A percentile compares a stretch with the other conserved stretches of the same genome.
Conservation (phyloP, 2,888 invertebrate genomes). For the Diabrotica balteata region DNA sequence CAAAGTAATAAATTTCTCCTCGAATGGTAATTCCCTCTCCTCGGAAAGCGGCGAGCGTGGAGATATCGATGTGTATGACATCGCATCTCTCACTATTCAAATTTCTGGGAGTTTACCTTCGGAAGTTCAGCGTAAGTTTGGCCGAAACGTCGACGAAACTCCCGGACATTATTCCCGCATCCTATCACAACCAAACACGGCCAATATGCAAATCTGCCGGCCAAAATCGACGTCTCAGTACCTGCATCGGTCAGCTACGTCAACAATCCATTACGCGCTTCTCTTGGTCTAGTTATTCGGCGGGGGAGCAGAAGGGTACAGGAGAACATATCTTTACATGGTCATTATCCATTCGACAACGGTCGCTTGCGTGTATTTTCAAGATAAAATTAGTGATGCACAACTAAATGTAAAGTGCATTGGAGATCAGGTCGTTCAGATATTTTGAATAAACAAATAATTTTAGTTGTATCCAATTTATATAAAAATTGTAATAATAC, state of each 20-base stretch:
- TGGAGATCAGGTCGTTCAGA: no score
- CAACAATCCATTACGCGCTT: conserved; percentile 59
- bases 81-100: conserved; percentile 54
- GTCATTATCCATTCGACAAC: not conserved
- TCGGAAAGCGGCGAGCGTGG: conserved; percentile 19
- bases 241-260: conserved; percentile 61
- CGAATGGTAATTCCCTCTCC: conserved; percentile 48
- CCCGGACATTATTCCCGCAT: conserved; percentile 53
- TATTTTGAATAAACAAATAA: no score
- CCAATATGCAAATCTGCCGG: conserved; percentile 56
- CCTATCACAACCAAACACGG: conserved; percentile 59
- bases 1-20: conserved; percentile 41
- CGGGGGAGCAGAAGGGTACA: conserved; percentile 5
- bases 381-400: no score
- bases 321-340: not conserved
- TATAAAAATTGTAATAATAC: no score
- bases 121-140: conserved; percentile 55
- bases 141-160: conserved; percentile 22
- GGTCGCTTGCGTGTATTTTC: no score
- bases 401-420: no score
- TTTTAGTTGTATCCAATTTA: no score
- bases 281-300: conserved; percentile 43
- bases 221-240: conserved; percentile 52
- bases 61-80: conserved; percentile 51
- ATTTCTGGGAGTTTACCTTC: conserved; percentile 56